Conservation (phyloP, 2,113 vertebrate species). For the Lepisosteus osseus region DNA sequence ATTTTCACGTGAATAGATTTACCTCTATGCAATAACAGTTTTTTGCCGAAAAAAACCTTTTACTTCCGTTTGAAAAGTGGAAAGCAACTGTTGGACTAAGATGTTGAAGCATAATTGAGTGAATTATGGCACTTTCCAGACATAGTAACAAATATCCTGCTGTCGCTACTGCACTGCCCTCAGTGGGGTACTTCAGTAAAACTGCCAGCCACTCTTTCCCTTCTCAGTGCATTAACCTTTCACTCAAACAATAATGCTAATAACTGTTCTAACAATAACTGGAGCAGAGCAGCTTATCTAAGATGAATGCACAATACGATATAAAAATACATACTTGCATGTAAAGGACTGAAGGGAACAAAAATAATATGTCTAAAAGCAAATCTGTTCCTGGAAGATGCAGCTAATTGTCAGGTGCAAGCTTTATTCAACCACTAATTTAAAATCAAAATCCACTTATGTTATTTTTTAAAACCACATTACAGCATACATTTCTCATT, state of each 20-base stretch:
- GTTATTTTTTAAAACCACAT: neutral
- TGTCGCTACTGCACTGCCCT: slow-evolving; percentile 49
- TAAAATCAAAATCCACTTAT: neutral
- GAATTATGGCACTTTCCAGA: slow-evolving; percentile 60
- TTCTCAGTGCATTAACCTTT: slow-evolving; percentile 9
- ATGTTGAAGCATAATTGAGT: slow-evolving; percentile 60
- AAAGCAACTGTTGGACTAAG: slow-evolving; percentile 58
- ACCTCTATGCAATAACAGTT: neutral
- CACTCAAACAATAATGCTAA: neutral
- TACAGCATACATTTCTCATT: too few species aligned
- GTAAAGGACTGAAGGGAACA: neutral
- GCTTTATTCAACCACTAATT: neutral
- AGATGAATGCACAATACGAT: neutral
- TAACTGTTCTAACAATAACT: slow-evolving; percentile 4
- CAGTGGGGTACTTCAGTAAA: slow-evolving; percentile 53
- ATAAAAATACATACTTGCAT: neutral
- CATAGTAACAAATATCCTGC: slow-evolving; percentile 61
- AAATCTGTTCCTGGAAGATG: neutral
- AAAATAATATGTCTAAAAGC: neutral
- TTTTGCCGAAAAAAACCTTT: neutral
- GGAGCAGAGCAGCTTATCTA: slow-evolving; percentile 1
- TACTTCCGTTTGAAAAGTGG: slow-evolving; percentile 39
- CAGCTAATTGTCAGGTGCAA: neutral
- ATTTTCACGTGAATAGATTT: neutral
- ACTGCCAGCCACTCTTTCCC: slow-evolving; percentile 44